These are phyloP conservation scores for Cryptotis parvus DNA, from an alignment of 2,113 vertebrate species.

Conservation along the genomic window DNA sequence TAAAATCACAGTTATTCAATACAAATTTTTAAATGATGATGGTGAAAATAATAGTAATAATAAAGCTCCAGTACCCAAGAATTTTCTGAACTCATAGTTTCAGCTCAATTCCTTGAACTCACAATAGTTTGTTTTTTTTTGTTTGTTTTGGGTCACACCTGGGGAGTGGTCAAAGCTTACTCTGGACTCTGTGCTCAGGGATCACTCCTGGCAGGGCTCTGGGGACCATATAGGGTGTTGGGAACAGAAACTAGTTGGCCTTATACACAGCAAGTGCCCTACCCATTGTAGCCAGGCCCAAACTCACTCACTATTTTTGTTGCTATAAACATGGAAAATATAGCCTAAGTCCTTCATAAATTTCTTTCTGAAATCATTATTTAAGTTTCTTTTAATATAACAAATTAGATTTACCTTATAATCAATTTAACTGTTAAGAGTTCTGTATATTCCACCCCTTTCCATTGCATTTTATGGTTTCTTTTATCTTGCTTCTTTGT, in stretches of 20 bases:
- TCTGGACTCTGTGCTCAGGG: neutral
- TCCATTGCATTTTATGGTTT: constrained; percentile 6
- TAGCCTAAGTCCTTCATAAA: constrained; percentile 15
- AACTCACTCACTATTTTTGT: constrained; percentile 1
- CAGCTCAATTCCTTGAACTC: neutral
- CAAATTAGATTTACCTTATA: neutral
- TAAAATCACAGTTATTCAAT: too few relatives aligned
- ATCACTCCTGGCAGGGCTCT: neutral
- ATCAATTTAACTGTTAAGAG: neutral
- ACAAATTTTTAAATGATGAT: too few relatives aligned
- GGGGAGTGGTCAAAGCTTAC: too few relatives aligned
- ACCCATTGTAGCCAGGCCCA: neutral
- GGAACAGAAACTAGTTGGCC: too few relatives aligned
- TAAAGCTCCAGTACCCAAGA: neutral
- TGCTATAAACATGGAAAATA: neutral
- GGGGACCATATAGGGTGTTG: too few relatives aligned
- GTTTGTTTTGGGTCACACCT: too few relatives aligned
- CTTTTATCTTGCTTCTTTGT: neutral
- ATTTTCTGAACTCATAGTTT: neutral
- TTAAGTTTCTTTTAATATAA: neutral
- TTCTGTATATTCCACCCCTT: neutral
- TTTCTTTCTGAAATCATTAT: constrained; percentile 52
- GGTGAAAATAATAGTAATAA: too few relatives aligned
- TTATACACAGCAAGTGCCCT: too few relatives aligned
- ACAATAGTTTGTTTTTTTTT: too few relatives aligned